A percentile compares a stretch with the other conserved stretches of the same genome.
phyloP scores from a whole-genome alignment of 1,140 invertebrate species.

The Zaprionus ornatus region DNA sequence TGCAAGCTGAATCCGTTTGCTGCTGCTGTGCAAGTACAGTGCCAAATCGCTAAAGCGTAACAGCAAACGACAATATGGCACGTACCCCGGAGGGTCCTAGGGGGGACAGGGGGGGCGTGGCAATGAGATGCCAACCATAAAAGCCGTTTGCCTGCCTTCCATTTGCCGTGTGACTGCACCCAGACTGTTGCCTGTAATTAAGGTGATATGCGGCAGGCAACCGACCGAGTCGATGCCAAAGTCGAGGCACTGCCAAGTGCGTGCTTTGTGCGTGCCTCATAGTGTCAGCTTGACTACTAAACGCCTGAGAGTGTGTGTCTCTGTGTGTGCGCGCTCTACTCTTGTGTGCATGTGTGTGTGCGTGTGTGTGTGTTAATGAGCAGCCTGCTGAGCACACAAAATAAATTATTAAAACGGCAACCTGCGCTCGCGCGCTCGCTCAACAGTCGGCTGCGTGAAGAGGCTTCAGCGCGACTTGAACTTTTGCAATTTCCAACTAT shows the following conservation, averaged over 20 bases:
- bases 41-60: constrained; percentile 77
- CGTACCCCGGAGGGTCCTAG: constrained; percentile 6
- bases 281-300: constrained; percentile 25
- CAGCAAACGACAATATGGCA: constrained; percentile 68
- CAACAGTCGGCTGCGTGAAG: constrained; percentile 47
- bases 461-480: constrained; percentile 40
- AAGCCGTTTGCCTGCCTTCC: constrained; percentile 76
- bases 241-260: constrained; percentile 52
- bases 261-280: constrained; percentile 64
- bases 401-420: constrained; percentile 79
- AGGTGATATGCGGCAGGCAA: constrained; percentile 76
- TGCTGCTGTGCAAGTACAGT: constrained; percentile 65
- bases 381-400: constrained; percentile 67
- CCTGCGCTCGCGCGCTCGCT: constrained; percentile 41
- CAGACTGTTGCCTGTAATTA: constrained; percentile 81
- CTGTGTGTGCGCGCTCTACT: constrained; percentile 2
- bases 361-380: constrained; percentile 72
- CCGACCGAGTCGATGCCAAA: constrained; percentile 55
- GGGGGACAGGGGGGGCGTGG: constrained; percentile 19
- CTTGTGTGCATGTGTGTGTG: no score
- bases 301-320: constrained; percentile 3
- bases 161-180: constrained; percentile 77
- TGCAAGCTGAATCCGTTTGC: constrained; percentile 77
- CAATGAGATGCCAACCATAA: constrained; percentile 66
- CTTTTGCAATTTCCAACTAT: constrained; percentile 20